These are phyloP conservation scores for Chesias legatella DNA, from an alignment of 2,888 invertebrate genomes.

Conservation along the genomic window DNA sequence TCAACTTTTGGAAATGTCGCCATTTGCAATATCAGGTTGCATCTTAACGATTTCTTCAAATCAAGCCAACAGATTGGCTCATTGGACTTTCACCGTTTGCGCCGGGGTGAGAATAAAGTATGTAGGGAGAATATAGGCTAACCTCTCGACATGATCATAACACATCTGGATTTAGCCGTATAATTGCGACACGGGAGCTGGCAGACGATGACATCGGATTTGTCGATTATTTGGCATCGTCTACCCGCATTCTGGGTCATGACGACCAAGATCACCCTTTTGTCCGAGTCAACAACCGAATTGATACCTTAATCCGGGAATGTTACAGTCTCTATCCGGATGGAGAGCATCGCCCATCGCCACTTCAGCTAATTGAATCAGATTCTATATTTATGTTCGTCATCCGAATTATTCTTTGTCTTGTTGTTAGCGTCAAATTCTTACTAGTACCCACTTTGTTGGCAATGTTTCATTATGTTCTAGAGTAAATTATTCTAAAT, in stretches of 20 bases:
- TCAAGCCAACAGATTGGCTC: too few species aligned
- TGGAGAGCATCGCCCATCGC: not conserved
- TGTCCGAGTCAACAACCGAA: conserved; percentile 29
- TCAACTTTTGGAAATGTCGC: too few species aligned
- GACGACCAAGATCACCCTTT: conserved; percentile 55
- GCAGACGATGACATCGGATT: conserved; percentile 65
- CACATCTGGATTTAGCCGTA: conserved; percentile 55
- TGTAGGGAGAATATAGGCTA: too few species aligned
- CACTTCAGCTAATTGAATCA: conserved; percentile 3
- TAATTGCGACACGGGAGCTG: conserved; percentile 71
- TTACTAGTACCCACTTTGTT: too few species aligned
- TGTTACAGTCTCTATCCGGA: conserved; percentile 8
- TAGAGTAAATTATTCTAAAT: too few species aligned
- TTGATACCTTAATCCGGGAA: conserved; percentile 18
- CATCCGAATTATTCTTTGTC: not conserved
- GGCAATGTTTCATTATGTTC: too few species aligned
- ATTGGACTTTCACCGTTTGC: too few species aligned
- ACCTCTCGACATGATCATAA: conserved; percentile 1
- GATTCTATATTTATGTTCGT: conserved; percentile 6
- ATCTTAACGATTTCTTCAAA: too few species aligned
- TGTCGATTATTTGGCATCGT: conserved; percentile 75
- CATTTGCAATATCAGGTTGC: too few species aligned
- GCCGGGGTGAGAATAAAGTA: too few species aligned
- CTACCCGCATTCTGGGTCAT: conserved; percentile 70
- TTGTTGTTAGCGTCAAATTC: too few species aligned